Evolutionary conservation across 1,140 invertebrate species (phyloP), one percentile per base, ranked within the genome.

Genomic region (Zaprionus inermis): DNA sequence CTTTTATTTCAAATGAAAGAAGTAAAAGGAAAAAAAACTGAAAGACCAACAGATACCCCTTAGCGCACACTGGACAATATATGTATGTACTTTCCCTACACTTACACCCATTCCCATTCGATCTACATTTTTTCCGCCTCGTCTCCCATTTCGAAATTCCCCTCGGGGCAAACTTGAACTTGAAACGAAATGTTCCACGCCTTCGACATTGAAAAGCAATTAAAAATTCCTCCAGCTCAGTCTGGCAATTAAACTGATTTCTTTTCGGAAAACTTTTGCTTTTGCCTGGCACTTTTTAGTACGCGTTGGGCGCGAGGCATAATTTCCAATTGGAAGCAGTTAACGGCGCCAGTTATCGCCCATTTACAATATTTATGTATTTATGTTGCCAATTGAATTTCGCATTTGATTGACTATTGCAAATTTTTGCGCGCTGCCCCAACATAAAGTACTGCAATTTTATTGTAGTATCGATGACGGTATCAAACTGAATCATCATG

Each of bases 171-270:
- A 11, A 22, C 44, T 3, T 5, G 24, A 49, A 49, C 18, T 49
- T 24, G 34, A 16, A 20, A 52, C 22, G 28, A 49, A 51, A 63
- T 36, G 2, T 38, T 38, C 11, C 10, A 20, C 22, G 16, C 24
- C 4, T 49, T 56, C 64, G 69, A 88, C 82, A 88, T 82, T 79
- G 72, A 82, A 85, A 88, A 77, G 66, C 82, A 86, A 86, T 86
- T 88, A 75, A 76, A 70, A 79, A 66, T 36, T 30, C 18, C 22
- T 28, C 32, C 54, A 63, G 54, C 66, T 63, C 46, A 38, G 44
- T 28, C 46, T 41, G 60, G 63, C 70, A 73, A 73, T 69, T 61
- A 54, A 57, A 38, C 28, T 55, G 55, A 81, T 66, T 72, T 81
- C 51, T 65, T 57, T 49, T 49, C 7, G 28, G 38, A 52, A 68